Evolutionary conservation across 2,113 vertebrate genomes (phyloP), one percentile per base, ranked within the genome.

Genomic region (Daubentonia madagascariensis): DNA sequence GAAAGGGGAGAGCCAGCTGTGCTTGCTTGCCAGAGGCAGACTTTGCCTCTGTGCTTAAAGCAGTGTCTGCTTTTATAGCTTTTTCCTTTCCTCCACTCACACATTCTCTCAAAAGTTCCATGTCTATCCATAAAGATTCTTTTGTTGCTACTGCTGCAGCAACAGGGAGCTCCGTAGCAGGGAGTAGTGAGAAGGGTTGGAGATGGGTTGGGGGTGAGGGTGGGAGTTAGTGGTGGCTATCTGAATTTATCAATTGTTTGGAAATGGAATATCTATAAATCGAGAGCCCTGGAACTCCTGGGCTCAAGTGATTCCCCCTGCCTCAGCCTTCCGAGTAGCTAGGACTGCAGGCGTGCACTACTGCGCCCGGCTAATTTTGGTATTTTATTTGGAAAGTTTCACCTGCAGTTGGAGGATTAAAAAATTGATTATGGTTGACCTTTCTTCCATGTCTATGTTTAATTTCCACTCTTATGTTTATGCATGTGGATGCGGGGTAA

Each of bases 401-500:
- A 97, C 93, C 87, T 97, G 59, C 52, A 83, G n/a, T 85, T 95
- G 59, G 48, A 96, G 48, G 59, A 72, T 78, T 59, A 22, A 43
- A 76, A 52, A 70, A 85, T 4, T 37, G 50, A 50, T 84, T 79
- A 11, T 32, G 22, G 43, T 43, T 88, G 72, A 52, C 65, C 35
- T 85, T 72, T 89, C 67, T 88, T 94, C 50, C 65, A 8, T 16
- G 7, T 81, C 45, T 85, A 23, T 89, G 81, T 90, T 96, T 97
- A 92, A 70, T 93, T 89, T 95, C 76, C 63, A 61, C 35, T 88
- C 70, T 37, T 37, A 28, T 96, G 97, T 95, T 87, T 94, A 89
- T 97, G 79, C 70, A 81, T 87, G 88, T 94, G 95, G 94, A 73
- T 90, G n/a, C 80, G 28, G 78, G 52, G 67, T 85, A 94, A 91